phyloP scores from a whole-genome alignment of 2,888 invertebrate species.

The Cantharis lateralis region DNA sequence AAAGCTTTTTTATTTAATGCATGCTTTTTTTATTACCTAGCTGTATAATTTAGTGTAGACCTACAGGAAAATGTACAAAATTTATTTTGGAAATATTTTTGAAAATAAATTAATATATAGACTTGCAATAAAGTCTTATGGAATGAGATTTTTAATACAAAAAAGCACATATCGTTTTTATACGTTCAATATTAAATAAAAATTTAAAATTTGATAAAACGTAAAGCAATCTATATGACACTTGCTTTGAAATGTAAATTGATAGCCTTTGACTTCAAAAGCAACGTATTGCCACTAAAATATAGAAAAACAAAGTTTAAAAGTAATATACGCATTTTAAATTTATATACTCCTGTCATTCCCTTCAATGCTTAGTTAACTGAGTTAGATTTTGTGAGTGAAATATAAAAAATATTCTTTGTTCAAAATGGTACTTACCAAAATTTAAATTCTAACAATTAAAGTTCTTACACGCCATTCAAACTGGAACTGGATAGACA shows the following conservation, averaged over 20 bases:
- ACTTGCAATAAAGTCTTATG: not conserved
- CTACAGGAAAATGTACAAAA: not conserved
- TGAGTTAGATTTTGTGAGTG: not conserved
- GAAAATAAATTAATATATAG: not conserved
- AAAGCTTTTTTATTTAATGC: not conserved
- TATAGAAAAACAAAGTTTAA: conserved; percentile 4
- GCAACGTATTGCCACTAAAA: conserved; percentile 10
- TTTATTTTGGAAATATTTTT: not conserved
- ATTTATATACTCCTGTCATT: not conserved
- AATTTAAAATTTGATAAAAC: conserved; percentile 12
- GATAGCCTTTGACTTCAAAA: conserved; percentile 20
- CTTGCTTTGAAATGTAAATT: conserved; percentile 19
- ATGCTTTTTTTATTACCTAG: not conserved
- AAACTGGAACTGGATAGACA: not conserved
- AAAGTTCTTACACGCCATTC: not conserved
- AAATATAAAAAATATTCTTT: not conserved
- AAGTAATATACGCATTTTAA: not conserved
- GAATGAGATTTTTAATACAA: not conserved
- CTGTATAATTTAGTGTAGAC: not conserved
- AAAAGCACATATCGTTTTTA: not conserved
- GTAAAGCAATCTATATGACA: conserved; percentile 13
- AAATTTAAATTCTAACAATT: not conserved
- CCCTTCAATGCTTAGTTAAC: not conserved
- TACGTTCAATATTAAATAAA: not conserved
- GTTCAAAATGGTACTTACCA: not conserved